phyloP scores from a whole-genome alignment of 2,888 invertebrate genomes.

The Serripes groenlandicus region DNA sequence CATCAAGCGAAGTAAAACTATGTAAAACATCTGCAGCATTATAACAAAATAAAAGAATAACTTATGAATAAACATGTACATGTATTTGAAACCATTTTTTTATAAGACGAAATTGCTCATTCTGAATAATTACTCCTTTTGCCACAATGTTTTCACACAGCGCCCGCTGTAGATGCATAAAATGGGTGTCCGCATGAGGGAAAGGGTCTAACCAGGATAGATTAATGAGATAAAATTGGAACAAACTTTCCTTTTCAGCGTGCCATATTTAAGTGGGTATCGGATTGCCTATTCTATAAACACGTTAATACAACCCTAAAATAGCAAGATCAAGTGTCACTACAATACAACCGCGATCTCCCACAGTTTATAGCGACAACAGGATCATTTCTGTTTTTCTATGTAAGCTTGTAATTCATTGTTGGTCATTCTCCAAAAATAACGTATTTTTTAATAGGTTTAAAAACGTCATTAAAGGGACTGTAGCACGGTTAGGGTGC shows the following conservation, averaged over 20 bases:
- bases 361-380: too few relatives aligned
- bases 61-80: too few relatives aligned
- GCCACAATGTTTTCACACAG: background rate
- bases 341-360: background rate
- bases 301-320: background rate
- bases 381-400: too few relatives aligned
- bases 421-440: too few relatives aligned
- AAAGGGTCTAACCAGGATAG: background rate
- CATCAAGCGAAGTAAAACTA: too few relatives aligned
- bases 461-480: too few relatives aligned
- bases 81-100: too few relatives aligned
- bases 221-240: background rate
- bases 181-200: background rate
- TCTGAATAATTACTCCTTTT: background rate
- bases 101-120: background rate
- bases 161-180: background rate
- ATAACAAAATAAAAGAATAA: too few relatives aligned
- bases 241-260: slow-evolving; percentile 22
- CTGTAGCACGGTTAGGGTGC: too few relatives aligned
- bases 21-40: too few relatives aligned
- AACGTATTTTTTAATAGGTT: too few relatives aligned
- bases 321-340: background rate
- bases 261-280: slow-evolving; percentile 19
- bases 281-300: background rate
- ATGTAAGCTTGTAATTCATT: too few relatives aligned